Evolutionary conservation across 2,113 vertebrate species (phyloP).

Genomic region (Tragelaphus strepsiceros): DNA sequence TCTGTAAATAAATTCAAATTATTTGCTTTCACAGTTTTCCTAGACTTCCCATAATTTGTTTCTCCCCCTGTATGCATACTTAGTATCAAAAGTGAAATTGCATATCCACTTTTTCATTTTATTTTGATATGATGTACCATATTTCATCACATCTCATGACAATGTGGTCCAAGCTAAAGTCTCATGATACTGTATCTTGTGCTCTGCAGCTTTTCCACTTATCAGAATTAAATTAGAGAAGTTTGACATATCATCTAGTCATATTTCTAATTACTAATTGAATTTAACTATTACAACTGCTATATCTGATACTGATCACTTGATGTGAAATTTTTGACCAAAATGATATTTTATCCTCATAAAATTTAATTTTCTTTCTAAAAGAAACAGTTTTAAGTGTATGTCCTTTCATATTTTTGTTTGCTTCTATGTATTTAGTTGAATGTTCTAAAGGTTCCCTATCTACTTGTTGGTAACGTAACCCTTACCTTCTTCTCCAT

Average conservation of each 20-base stretch:
- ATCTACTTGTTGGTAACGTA: constrained; percentile 51
- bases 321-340: not conserved
- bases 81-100: not conserved
- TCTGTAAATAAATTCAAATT: constrained; percentile 55
- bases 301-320: not conserved
- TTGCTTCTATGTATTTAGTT: constrained; percentile 4
- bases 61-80: not conserved
- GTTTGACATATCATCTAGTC: not conserved
- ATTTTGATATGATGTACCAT: not conserved
- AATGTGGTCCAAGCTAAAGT: not conserved
- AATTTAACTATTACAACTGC: not conserved
- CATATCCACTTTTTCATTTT: not conserved
- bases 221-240: constrained; percentile 28
- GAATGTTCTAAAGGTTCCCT: constrained; percentile 1
- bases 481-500: not conserved
- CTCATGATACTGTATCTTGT: not conserved
- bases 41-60: not conserved
- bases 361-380: not conserved
- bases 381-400: not conserved
- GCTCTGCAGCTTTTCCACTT: not conserved
- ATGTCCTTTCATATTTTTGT: not conserved
- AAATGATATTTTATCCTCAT: not conserved
- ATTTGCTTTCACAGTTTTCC: not conserved
- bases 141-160: not conserved
- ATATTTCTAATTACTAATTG: not conserved